Base-by-base conservation (phyloP, 1,140 invertebrate species). In the Oedothorax gibbosus region DNA sequence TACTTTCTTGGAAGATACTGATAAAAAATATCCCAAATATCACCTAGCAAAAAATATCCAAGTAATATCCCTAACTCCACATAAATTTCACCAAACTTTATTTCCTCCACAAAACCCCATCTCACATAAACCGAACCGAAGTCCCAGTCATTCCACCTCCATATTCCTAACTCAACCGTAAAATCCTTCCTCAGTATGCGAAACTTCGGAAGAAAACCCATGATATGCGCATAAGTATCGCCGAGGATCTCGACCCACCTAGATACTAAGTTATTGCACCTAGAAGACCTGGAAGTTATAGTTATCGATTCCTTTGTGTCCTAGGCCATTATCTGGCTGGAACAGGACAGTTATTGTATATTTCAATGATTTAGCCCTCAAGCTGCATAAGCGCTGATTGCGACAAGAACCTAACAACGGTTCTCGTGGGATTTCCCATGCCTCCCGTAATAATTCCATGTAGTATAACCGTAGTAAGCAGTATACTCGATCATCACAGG, bases 281-380 rank as follows among this genome's bases (percentile, higher is more conserved):
- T 12, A 12, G 7, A 56, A 82, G 73, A 62, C 69, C 79, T 50
- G 54, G 35, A 73, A 82, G 79, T 82, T 72, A 82, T 82, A 82
- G 79, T 54, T 62, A 82, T 82, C 79, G 79, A 82, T 82, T 82
- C 79, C 69, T 20, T 72, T 64, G 68, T 53, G 56, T 18, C 20
- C 35, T 35, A n/a, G 18, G 15, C 69, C 68, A 82, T 82, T 82
- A 82, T 82, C 79, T 64, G 10, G 18, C 68, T 73, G 51, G 68
- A 72, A 82, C 79, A 82, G 69, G 79, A 82, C 79, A 72, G 79
- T 82, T 82, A 73, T 82, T 82, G 73, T 73, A 72, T 82, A 73
- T 72, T 82, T 82, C 79, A 73, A 82, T 82, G 79, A 82, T 82
- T 82, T 73, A 82, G 69, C 79, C 79, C 68, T 82, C 68, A 72